Evolutionary conservation across 2,113 vertebrate genomes (phyloP), one percentile per base, ranked within the genome.

Genomic region (Lipotes vexillifer): DNA sequence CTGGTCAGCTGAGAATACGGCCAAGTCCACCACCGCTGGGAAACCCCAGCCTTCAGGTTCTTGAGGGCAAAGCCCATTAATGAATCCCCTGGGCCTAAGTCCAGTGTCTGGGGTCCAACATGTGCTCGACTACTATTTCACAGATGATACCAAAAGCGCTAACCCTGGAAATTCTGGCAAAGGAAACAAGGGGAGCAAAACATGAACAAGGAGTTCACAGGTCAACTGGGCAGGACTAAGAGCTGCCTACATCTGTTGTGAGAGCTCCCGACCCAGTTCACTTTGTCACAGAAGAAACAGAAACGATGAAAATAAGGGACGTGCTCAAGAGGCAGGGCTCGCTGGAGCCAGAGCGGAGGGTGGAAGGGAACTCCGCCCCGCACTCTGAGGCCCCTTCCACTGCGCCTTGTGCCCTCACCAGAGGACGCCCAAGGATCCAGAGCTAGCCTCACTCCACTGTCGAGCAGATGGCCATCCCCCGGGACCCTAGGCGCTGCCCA

Each of bases 251-350:
- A 3, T 23, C 38, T 49, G 55, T 33, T 11, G 0, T 15, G 5
- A 21, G 46, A 71, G 31, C 20, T 8, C 21, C n/a, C 12, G 3
- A 78, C 0, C 66, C 27, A 29, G 55, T 6, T 36, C 61, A 74
- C 21, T 52, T 31, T 2, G 0, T 14, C 13, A 41, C 0, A 2
- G 44, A 78, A 41, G 46, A 36, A 15, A 21, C 10, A 1, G 52
- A 52, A 57, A 21, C 20, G 2, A 7, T 4, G 55, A 61, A 29
- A 57, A 2, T 1, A 77, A 77, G 83, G 1, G 25, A 21, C 9
- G 2, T 29, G n/a, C 33, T 36, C 17, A 38, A 29, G 83, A 49
- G 4, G 4, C 25, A 46, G 57, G 55, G 41, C 55, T 44, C 5
- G 8, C 46, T 3, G 29, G 59, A 74, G 55, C 29, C 66, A 21